A percentile compares a stretch with the other conserved stretches of the same genome.
These are phyloP conservation scores for Sceliomorpha sp. DNA, from an alignment of 2,888 invertebrate genomes.

Conservation along the genomic window DNA sequence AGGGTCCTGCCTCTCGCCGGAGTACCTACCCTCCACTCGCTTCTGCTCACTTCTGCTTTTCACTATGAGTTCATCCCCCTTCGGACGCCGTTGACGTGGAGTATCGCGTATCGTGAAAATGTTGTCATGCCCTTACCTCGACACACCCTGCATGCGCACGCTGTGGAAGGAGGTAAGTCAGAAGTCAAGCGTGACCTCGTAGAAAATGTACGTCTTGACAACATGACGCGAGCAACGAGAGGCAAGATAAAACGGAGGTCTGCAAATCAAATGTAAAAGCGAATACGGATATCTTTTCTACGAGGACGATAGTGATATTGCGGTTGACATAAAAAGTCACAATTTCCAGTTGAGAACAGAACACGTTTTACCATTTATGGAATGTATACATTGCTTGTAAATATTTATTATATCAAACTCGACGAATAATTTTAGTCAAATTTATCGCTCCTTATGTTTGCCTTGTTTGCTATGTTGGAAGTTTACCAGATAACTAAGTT, in stretches of 20 bases:
- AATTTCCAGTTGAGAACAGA: too few species aligned
- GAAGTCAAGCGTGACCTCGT: conserved; percentile 46
- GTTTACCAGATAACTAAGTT: too few species aligned
- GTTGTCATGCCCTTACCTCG: conserved; percentile 1
- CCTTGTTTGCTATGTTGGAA: too few species aligned
- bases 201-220: conserved; percentile 60
- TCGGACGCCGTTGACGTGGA: conserved; percentile 8
- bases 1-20: conserved; percentile 55
- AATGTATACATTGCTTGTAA: too few species aligned
- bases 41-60: conserved; percentile 10
- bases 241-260: conserved; percentile 1
- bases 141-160: conserved; percentile 11
- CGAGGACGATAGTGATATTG: too few species aligned
- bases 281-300: too few species aligned
- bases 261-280: not conserved
- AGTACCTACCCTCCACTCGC: conserved; percentile 28
- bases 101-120: conserved; percentile 22
- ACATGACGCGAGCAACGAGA: conserved; percentile 3
- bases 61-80: conserved; percentile 13
- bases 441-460: too few species aligned
- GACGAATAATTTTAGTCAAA: too few species aligned
- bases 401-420: too few species aligned
- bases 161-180: conserved; percentile 19
- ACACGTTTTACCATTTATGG: too few species aligned
- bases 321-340: too few species aligned